These are phyloP conservation scores for Australoheros facetus DNA, from an alignment of 2,797 vertebrate species.

Conservation along the genomic window DNA sequence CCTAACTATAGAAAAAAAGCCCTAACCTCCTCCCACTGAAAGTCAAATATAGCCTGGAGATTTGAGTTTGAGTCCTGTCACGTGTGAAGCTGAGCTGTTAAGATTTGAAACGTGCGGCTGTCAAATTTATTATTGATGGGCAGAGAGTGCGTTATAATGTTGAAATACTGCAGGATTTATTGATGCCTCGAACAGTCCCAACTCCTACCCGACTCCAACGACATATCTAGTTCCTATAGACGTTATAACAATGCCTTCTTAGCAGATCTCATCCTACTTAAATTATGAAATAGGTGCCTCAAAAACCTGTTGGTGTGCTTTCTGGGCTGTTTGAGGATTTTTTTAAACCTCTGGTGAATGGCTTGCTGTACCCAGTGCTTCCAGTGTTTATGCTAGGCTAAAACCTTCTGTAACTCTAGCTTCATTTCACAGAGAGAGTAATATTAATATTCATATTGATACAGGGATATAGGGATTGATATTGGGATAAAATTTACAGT, in stretches of 20 bases:
- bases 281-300: neutral
- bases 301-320: neutral
- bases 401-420: neutral
- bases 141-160: constrained; percentile 27
- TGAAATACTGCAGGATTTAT: neutral
- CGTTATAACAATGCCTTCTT: neutral
- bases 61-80: neutral
- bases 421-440: neutral
- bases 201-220: neutral
- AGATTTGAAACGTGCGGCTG: constrained; percentile 1
- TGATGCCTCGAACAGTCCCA: neutral
- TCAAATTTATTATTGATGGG: constrained; percentile 50
- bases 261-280: neutral
- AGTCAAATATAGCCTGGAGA: constrained; percentile 22
- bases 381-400: neutral
- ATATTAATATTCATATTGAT: neutral
- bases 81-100: constrained; percentile 6
- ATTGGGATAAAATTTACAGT: neutral
- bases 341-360: neutral
- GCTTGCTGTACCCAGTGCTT: neutral
- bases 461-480: neutral
- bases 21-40: neutral
- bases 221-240: neutral
- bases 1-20: neutral
- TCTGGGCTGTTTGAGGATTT: neutral